Conservation (phyloP, 2,797 vertebrate species). For the Perodicticus potto region DNA sequence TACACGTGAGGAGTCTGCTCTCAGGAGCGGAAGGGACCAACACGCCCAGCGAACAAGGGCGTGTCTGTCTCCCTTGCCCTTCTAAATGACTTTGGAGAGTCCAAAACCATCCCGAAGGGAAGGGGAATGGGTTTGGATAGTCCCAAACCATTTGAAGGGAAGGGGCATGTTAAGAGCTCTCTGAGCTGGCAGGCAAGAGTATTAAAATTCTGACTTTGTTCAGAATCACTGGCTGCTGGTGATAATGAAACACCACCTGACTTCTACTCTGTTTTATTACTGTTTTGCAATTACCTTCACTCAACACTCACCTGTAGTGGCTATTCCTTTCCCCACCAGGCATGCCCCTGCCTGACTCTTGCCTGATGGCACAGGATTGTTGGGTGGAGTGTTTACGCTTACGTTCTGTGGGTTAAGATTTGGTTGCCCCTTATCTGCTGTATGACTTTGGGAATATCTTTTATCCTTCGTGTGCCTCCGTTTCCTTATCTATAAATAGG, state of each 20-base stretch:
- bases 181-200: neutral
- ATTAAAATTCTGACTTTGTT: neutral
- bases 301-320: neutral
- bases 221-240: neutral
- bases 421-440: neutral
- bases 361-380: too few relatives aligned
- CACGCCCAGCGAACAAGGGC: neutral
- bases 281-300: neutral
- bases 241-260: neutral
- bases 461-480: neutral
- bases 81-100: neutral
- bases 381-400: neutral
- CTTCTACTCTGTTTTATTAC: neutral
- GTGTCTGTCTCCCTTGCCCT: neutral
- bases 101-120: neutral
- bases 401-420: neutral
- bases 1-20: neutral
- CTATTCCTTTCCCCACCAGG: accelerated
- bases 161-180: neutral
- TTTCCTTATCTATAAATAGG: neutral
- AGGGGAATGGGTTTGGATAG: neutral
- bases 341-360: neutral
- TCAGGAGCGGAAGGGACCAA: neutral
- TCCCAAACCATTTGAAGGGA: neutral
- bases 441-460: neutral